These are phyloP conservation scores for Hesperophylax magnus DNA, from an alignment of 1,140 invertebrate species.

Conservation along the genomic window DNA sequence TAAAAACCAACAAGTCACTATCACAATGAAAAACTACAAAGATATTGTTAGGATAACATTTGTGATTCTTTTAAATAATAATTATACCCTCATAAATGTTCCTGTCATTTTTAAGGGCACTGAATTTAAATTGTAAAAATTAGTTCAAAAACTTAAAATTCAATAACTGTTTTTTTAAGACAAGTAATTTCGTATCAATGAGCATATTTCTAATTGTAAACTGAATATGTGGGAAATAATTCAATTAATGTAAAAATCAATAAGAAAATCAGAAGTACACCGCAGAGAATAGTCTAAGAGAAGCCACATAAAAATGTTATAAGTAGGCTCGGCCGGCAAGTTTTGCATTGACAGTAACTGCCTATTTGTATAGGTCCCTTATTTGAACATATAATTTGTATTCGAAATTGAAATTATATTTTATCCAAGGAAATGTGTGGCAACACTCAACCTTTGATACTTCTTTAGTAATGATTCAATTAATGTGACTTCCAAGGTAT, in stretches of 20 bases:
- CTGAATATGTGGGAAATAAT: slow-evolving; percentile 25
- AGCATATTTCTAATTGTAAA: neutral
- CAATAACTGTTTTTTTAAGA: neutral
- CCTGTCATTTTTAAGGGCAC: slow-evolving; percentile 51
- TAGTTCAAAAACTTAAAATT: neutral
- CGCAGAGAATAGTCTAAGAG: neutral
- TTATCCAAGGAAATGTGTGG: no score
- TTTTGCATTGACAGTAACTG: no score
- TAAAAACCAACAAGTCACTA: slow-evolving; percentile 59
- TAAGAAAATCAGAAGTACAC: neutral
- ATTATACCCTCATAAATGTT: slow-evolving; percentile 58
- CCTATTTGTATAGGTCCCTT: no score
- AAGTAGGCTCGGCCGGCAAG: neutral
- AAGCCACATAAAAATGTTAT: slow-evolving; percentile 15
- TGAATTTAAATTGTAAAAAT: slow-evolving; percentile 1
- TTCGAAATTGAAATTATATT: no score
- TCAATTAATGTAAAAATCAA: slow-evolving; percentile 45
- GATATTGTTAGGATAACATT: neutral
- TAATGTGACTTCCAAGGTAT: no score
- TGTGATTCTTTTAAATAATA: neutral
- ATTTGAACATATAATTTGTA: no score
- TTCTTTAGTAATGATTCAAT: no score
- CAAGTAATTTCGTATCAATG: neutral
- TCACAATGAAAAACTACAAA: neutral
- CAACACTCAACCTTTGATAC: no score